Conservation (phyloP, 2,888 invertebrate genomes). For the Idaea aversata region DNA sequence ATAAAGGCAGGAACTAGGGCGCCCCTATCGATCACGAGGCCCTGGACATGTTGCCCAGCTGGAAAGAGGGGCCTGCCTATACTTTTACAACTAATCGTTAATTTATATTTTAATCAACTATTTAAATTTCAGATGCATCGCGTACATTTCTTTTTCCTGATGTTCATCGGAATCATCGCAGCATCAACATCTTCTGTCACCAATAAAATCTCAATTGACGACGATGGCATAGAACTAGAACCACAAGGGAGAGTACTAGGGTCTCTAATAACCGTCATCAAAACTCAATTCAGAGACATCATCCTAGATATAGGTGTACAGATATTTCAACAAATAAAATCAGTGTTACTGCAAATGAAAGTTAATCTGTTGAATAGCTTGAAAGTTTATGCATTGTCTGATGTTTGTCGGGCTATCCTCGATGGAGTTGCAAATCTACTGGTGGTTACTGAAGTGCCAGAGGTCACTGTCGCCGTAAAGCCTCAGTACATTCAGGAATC, state of each 20-base stretch:
- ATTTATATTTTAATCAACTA: neutral
- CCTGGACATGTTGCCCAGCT: too few relatives aligned
- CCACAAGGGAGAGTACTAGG: constrained; percentile 31
- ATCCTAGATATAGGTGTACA: constrained; percentile 43
- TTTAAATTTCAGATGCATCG: neutral
- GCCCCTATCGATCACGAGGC: too few relatives aligned
- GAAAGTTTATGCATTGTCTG: constrained; percentile 44
- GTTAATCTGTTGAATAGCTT: constrained; percentile 47
- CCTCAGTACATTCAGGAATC: constrained; percentile 5
- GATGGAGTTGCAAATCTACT: constrained; percentile 47
- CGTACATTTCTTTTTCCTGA: neutral
- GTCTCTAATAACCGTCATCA: constrained; percentile 39
- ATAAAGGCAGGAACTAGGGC: too few relatives aligned
- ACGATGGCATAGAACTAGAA: constrained; percentile 15
- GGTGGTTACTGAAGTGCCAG: constrained; percentile 15
- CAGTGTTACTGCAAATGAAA: constrained; percentile 41
- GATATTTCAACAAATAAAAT: constrained; percentile 34
- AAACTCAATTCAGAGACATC: constrained; percentile 45
- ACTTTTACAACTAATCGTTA: neutral
- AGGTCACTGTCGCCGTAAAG: neutral
- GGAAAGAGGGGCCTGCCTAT: too few relatives aligned
- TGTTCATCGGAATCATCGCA: neutral
- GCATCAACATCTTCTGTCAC: neutral
- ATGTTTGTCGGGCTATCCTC: constrained; percentile 43
- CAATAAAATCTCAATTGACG: constrained; percentile 8